These are phyloP conservation scores for Anisognathus igniventris DNA, from an alignment of 2,797 vertebrate genomes.

Conservation along the genomic window DNA sequence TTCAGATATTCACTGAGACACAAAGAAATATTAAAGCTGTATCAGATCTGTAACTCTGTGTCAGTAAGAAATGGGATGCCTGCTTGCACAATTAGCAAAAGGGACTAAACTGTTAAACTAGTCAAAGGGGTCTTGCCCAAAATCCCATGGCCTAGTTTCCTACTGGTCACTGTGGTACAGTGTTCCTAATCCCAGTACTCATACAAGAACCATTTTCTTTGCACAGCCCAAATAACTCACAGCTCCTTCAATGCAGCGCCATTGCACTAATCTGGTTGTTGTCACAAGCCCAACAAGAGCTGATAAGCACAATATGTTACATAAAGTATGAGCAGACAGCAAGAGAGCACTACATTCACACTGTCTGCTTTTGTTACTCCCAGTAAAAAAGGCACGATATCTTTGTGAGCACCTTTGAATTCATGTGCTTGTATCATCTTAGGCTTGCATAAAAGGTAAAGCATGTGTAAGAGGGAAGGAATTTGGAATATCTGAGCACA, in stretches of 20 bases:
- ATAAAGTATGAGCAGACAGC: not conserved
- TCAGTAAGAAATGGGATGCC: not conserved
- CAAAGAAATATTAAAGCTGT: not conserved
- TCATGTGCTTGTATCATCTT: not conserved
- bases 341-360: not conserved
- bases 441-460: not conserved
- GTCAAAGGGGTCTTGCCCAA: not conserved
- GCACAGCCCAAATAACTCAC: not conserved
- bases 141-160: not conserved
- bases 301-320: not conserved
- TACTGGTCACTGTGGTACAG: not conserved
- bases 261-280: not conserved
- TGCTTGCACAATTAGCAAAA: not conserved
- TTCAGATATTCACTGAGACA: not conserved
- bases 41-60: not conserved
- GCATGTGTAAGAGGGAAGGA: not conserved
- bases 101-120: not conserved
- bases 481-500: not conserved
- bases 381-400: not conserved
- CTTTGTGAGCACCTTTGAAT: not conserved
- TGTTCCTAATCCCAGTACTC: not conserved
- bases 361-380: not conserved
- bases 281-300: not conserved
- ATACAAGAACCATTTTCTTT: not conserved
- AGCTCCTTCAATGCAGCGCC: not conserved